phyloP scores from a whole-genome alignment of 2,113 vertebrate species.

The Natator depressus region DNA sequence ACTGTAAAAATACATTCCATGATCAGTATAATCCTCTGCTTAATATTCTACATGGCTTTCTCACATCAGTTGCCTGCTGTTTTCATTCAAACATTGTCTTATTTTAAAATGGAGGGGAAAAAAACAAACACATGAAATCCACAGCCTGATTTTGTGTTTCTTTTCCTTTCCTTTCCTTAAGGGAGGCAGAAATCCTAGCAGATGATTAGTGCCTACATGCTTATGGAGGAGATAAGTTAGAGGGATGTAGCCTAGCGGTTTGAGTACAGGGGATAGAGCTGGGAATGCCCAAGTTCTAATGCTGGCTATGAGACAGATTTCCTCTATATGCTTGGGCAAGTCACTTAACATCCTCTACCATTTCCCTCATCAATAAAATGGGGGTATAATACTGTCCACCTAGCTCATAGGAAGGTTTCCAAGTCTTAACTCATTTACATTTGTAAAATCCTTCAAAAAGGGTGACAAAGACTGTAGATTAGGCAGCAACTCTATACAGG shows the following conservation, averaged over 20 bases:
- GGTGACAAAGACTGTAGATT: background rate
- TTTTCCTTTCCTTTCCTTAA: background rate
- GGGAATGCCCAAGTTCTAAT: background rate
- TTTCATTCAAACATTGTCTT: background rate
- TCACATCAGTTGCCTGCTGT: background rate
- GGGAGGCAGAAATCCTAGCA: background rate
- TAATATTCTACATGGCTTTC: background rate
- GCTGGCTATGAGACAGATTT: background rate
- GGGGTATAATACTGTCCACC: background rate
- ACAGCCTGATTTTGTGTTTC: background rate
- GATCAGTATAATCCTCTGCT: background rate
- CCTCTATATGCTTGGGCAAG: background rate
- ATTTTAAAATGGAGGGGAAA: background rate
- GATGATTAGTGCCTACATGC: background rate
- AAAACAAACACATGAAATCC: background rate
- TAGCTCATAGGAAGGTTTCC: background rate
- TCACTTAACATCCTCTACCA: background rate
- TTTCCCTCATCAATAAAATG: background rate
- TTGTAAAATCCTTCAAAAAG: background rate
- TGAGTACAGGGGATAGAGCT: background rate
- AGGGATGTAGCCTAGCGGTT: background rate
- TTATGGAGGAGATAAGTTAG: rapidly evolving
- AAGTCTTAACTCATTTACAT: background rate
- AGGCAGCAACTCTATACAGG: rapidly evolving
- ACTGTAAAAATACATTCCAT: background rate